Base-by-base conservation (phyloP, 2,797 vertebrate genomes). In the Rhadinocentrus ornatus region DNA sequence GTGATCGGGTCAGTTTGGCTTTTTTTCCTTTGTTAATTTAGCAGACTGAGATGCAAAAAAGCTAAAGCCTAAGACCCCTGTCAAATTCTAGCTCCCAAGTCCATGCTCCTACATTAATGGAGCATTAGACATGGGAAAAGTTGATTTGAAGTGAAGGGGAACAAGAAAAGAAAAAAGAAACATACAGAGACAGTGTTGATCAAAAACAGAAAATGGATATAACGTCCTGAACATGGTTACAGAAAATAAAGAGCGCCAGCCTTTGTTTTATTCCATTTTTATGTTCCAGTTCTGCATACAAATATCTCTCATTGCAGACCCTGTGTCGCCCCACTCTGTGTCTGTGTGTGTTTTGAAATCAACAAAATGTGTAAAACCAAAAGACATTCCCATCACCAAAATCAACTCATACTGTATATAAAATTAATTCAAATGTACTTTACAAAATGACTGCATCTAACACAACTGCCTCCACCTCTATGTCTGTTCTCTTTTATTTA, bases 121-220 rank as follows among this genome's bases (percentile, higher is more conserved):
- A 52, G 59, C 71, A 83, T 86, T 81, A 84, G 66, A 77, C 76
- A 57, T 65, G 54, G 4, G 34, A 68, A 80, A 78, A 82, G 69
- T 64, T 67, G 81, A 69, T 85, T 71, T 75, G 55, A 69, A 69
- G 75, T 37, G 22, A 22, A 76, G 32, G 22, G 58, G 39, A 76
- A 73, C 67, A 73, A 66, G 1, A 59, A 46, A 64, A 61, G n/a
- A 57, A 61, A 27, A 27, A 55, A 54, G 46, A 77, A 15, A 77
- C 54, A 41, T 55, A 22, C 26, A 18, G 29, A 22, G 41, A 57
- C 9, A 5, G 24, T 46, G 46, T 31, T 34, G 75, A 81, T 78
- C 58, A 75, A 66, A 76, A 56, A 54, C 57, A 50, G 57, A 62
- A 70, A 77, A 69, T n/a, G 59, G 24, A 63, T 35, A 12, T 74